A percentile compares a stretch with the other conserved stretches of the same genome.
Evolutionary conservation across 2,797 vertebrate species (phyloP).

Genomic region (Ctenosaura bakeri): DNA sequence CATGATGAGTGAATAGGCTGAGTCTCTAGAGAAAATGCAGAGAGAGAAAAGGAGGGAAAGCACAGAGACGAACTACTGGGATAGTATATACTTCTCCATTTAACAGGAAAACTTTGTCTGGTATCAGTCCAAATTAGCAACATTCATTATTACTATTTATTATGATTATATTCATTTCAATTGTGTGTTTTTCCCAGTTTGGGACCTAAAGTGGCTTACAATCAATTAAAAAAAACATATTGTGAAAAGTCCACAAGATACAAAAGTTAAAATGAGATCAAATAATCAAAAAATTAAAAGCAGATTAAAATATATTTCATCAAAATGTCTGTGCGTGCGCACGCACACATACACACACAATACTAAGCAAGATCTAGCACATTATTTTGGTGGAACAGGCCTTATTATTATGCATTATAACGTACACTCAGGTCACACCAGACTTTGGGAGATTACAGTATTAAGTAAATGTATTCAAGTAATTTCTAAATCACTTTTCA

Average conservation of each 20-base stretch:
- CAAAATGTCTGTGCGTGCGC: too few relatives aligned
- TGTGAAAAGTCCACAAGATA: not conserved
- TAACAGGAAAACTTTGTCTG: not conserved
- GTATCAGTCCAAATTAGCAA: not conserved
- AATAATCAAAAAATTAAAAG: not conserved
- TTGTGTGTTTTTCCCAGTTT: too few relatives aligned
- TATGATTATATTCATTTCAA: too few relatives aligned
- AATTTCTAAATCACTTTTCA: not conserved
- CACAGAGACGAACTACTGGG: not conserved
- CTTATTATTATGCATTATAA: not conserved
- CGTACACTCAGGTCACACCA: not conserved
- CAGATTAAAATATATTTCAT: too few relatives aligned
- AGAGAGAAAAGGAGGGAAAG: not conserved
- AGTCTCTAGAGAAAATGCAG: not conserved
- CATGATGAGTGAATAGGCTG: constrained; percentile 12
- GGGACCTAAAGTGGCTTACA: too few relatives aligned
- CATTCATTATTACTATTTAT: not conserved
- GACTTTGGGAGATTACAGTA: not conserved
- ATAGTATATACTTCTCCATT: not conserved
- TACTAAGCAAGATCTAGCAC: too few relatives aligned
- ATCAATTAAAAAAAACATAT: too few relatives aligned
- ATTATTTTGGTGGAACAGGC: too few relatives aligned
- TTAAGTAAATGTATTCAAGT: not conserved
- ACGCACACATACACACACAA: too few relatives aligned
- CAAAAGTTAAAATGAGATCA: not conserved